phyloP scores from a whole-genome alignment of 2,888 invertebrate genomes.

The Athalia circularis region DNA sequence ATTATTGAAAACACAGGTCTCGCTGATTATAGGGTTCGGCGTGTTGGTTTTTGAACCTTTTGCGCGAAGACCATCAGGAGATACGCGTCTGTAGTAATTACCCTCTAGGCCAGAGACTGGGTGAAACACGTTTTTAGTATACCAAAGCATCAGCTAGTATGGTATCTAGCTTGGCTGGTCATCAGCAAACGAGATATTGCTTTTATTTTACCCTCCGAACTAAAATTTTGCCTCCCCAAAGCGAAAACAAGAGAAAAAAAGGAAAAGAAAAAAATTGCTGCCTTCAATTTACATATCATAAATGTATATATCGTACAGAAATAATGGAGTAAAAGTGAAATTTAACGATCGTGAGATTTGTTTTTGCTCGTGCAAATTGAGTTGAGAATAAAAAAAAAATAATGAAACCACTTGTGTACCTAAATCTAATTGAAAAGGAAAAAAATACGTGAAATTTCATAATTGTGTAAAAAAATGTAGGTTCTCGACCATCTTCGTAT shows the following conservation, averaged over 20 bases:
- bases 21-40: slow-evolving; percentile 42
- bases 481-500: too few relatives aligned
- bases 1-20: slow-evolving; percentile 46
- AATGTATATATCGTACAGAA: neutral
- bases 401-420: neutral
- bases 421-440: neutral
- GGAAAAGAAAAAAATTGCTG: neutral
- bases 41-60: slow-evolving; percentile 46
- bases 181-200: slow-evolving; percentile 2
- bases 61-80: slow-evolving; percentile 43
- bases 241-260: neutral
- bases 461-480: neutral
- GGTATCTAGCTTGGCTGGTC: slow-evolving; percentile 4
- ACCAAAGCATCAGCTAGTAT: neutral
- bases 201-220: slow-evolving; percentile 1
- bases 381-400: neutral
- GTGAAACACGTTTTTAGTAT: slow-evolving; percentile 26
- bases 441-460: too few relatives aligned
- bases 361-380: neutral
- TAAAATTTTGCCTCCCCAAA: neutral
- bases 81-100: slow-evolving; percentile 42
- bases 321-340: neutral
- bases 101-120: slow-evolving; percentile 27
- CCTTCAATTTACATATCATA: neutral
- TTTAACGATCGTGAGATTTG: neutral